Evolutionary conservation across 2,113 vertebrate species (phyloP), one percentile per base, ranked within the genome.

Genomic region (Thunnus thynnus): DNA sequence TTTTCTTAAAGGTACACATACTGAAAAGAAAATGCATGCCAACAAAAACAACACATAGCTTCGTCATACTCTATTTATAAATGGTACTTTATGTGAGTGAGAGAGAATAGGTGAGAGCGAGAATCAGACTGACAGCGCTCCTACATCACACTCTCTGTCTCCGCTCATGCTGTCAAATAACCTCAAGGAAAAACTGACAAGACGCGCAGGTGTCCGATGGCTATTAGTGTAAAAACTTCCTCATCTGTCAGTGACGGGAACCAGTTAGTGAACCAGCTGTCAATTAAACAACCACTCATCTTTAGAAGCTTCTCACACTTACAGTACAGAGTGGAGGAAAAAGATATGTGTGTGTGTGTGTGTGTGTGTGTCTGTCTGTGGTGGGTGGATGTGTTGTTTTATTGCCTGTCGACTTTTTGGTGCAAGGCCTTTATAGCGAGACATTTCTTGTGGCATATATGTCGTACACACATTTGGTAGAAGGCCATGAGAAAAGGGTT

Each of bases 251-350:
- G 76, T n/a, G 78, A 87, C 58, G 67, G 65, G 60, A 66, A 81
- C 63, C 83, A 65, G 83, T 89, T 86, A 88, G 80, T 27, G 81
- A 86, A 83, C 69, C 62, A 80, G 62, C 91, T 93, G 91, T 90
- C 92, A 94, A 91, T 94, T 92, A 89, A 87, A 78, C 69, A 72
- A 69, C 65, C 74, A 61, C 75, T 88, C 84, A 82, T 87, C 71
- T 76, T 30, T 50, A 80, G 72, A 82, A 57, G 76, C 68, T 60
- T 54, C 61, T 67, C 60, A 20, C 66, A 78, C 72, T 78, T 56
- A 69, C 75, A 75, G 84, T 27, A 60, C 7, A 64, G 62, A 68
- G n/a, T 63, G 72, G 76, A 63, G 14, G 11, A 56, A 55, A 44
- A 66, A 69, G 30, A 66, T 80, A 22, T 1, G 16, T 20, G 25